Percentiles rank a stretch among this genome's conserved stretches.
phyloP scores from a whole-genome alignment of 2,888 invertebrate genomes.

The Dorcus hopei region DNA sequence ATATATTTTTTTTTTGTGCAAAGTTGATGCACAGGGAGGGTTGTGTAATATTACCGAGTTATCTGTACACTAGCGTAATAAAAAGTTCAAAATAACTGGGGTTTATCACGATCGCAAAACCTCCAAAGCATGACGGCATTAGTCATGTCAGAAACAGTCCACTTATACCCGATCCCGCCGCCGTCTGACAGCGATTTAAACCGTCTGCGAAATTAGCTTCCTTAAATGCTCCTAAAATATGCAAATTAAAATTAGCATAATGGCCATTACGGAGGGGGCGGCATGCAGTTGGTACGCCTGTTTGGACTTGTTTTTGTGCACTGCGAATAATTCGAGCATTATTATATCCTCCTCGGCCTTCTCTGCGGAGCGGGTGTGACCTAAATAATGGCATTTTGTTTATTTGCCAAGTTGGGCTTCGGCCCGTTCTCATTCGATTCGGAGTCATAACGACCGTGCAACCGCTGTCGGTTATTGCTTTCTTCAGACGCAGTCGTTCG shows the following conservation, averaged over 20 bases:
- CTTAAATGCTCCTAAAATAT: slow-evolving; percentile 49
- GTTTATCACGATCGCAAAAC: neutral
- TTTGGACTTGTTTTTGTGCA: slow-evolving; percentile 34
- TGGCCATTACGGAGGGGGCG: slow-evolving; percentile 28
- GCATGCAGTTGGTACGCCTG: neutral
- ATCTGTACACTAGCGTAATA: too few species aligned
- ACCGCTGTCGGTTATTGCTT: slow-evolving; percentile 46
- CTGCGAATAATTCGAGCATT: slow-evolving; percentile 46
- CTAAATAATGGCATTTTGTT: slow-evolving; percentile 44
- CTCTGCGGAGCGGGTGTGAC: slow-evolving; percentile 30
- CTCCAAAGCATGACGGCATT: slow-evolving; percentile 33
- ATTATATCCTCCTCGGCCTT: slow-evolving; percentile 33
- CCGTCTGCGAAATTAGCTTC: slow-evolving; percentile 40
- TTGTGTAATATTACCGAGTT: too few species aligned
- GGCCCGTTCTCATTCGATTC: slow-evolving; percentile 30
- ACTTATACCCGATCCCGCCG: slow-evolving; percentile 31
- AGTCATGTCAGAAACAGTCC: slow-evolving; percentile 40
- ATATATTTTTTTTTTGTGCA: too few species aligned
- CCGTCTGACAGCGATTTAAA: slow-evolving; percentile 22
- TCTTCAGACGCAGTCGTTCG: slow-evolving; percentile 40
- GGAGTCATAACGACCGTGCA: slow-evolving; percentile 41
- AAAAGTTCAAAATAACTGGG: too few species aligned
- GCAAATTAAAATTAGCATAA: slow-evolving; percentile 50
- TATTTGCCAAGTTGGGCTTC: slow-evolving; percentile 38
- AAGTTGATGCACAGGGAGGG: too few species aligned